phyloP scores from a whole-genome alignment of 2,888 invertebrate species.

The Xylota segnis region DNA sequence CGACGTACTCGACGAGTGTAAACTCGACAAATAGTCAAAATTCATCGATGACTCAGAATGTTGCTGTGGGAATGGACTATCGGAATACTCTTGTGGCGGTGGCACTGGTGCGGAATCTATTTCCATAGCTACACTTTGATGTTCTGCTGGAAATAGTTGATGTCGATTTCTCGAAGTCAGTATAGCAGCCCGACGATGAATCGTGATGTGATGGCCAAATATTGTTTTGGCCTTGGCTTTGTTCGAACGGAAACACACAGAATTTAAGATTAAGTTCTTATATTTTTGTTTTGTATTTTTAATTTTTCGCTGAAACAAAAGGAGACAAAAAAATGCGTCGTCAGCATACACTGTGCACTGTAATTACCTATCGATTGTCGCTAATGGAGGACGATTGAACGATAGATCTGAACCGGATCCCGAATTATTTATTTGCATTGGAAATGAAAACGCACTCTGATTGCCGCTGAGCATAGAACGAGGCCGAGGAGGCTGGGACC shows the following conservation, averaged over 20 bases:
- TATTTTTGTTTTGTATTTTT: constrained; percentile 6
- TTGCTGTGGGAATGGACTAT: constrained; percentile 78
- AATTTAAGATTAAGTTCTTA: background rate
- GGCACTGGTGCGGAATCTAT: constrained; percentile 82
- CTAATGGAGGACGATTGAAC: constrained; percentile 61
- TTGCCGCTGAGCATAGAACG: constrained; percentile 45
- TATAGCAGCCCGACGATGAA: constrained; percentile 1
- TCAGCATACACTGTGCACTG: constrained; percentile 47
- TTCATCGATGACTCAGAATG: constrained; percentile 83
- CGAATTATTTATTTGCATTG: constrained; percentile 58
- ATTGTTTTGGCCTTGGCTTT: background rate
- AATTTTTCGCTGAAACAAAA: constrained; percentile 48
- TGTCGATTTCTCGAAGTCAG: constrained; percentile 19
- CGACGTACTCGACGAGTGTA: constrained; percentile 74
- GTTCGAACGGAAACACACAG: constrained; percentile 6
- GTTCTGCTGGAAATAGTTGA: constrained; percentile 5
- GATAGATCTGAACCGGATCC: constrained; percentile 65
- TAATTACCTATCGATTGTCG: constrained; percentile 70
- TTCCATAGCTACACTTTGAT: constrained; percentile 82
- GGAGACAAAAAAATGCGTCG: constrained; percentile 42
- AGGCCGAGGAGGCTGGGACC: constrained; percentile 45
- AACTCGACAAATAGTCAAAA: constrained; percentile 82
- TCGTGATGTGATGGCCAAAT: background rate
- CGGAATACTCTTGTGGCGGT: constrained; percentile 81
- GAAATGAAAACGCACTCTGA: constrained; percentile 28